These are phyloP conservation scores for Pinna nobilis DNA, from an alignment of 1,140 invertebrate genomes.

Conservation along the genomic window DNA sequence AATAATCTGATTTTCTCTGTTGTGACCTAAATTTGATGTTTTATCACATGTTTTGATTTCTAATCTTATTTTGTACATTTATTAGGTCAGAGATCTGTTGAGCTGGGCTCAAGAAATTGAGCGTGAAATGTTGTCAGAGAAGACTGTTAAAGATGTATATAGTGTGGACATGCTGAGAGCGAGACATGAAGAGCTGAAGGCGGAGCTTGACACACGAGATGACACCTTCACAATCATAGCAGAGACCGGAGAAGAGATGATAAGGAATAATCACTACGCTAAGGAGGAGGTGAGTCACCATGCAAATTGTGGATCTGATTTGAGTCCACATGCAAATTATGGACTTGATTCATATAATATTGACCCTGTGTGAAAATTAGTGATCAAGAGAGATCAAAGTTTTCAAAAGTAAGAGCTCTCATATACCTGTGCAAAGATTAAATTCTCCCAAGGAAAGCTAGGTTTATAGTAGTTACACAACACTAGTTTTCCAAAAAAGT, in stretches of 20 bases:
- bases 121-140: constrained; percentile 86
- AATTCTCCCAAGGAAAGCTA: too few species aligned
- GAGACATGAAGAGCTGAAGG: constrained; percentile 89
- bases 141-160: constrained; percentile 90
- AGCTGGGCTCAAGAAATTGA: constrained; percentile 90
- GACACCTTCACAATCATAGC: constrained; percentile 88
- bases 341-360: not conserved
- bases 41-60: too few species aligned
- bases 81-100: constrained; percentile 89
- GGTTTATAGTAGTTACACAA: too few species aligned
- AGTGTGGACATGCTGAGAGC: constrained; percentile 91
- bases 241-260: constrained; percentile 88
- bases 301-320: constrained; percentile 76
- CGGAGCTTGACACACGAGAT: constrained; percentile 96
- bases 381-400: too few species aligned
- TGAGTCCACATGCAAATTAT: not conserved
- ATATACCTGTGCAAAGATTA: too few species aligned
- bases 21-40: too few species aligned
- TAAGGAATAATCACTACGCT: constrained; percentile 86
- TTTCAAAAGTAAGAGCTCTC: too few species aligned
- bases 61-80: not conserved
- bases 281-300: constrained; percentile 79
- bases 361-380: too few species aligned
- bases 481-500: too few species aligned
- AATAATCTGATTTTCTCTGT: too few species aligned